These are phyloP conservation scores for Platyrinchus mystaceus DNA, from an alignment of 2,797 vertebrate species.

Conservation along the genomic window DNA sequence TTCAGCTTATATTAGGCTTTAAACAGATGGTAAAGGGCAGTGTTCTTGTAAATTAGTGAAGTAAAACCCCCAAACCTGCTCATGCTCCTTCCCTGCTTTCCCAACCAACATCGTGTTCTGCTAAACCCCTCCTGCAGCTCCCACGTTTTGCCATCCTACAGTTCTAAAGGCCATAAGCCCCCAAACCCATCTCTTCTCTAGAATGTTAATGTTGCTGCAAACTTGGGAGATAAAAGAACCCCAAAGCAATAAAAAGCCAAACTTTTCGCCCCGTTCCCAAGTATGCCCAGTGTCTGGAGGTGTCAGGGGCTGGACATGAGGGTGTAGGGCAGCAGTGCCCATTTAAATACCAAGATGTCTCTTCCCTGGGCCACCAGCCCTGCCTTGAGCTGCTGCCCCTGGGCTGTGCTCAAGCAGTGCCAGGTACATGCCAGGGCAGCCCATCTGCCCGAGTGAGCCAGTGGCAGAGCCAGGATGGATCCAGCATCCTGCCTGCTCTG, in stretches of 20 bases:
- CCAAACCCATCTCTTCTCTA: neutral
- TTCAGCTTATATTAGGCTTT: neutral
- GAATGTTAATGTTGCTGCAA: neutral
- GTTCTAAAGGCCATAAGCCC: neutral
- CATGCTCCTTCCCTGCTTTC: neutral
- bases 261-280: neutral
- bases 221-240: neutral
- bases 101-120: neutral
- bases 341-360: neutral
- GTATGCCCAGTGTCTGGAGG: neutral
- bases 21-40: neutral
- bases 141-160: neutral
- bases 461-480: neutral
- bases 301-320: accelerated
- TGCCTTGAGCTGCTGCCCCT: neutral
- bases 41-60: neutral
- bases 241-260: neutral
- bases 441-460: neutral
- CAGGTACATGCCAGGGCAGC: neutral
- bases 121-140: neutral
- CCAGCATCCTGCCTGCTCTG: neutral
- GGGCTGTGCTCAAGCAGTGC: neutral
- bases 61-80: neutral
- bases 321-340: neutral
- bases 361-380: neutral